Conservation (phyloP, 2,113 vertebrate species). For the Acinonyx jubatus region DNA sequence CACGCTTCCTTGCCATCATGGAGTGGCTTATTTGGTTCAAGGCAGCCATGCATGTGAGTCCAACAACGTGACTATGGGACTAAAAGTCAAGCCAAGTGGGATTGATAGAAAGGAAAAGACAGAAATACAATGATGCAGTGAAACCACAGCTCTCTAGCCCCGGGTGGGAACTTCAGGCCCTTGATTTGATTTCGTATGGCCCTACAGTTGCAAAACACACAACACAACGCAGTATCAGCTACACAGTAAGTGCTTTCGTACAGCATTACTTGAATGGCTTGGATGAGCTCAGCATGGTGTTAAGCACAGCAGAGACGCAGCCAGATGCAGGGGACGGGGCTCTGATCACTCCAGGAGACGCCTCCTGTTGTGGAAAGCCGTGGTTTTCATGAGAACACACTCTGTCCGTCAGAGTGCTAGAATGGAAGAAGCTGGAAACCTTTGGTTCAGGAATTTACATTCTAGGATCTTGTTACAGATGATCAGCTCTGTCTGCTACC, state of each 20-base stretch:
- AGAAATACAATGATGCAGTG: neutral
- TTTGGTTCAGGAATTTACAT: neutral
- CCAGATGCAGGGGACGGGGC: neutral
- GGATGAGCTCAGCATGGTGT: neutral
- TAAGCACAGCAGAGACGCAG: neutral
- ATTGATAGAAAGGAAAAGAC: neutral
- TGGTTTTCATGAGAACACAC: neutral
- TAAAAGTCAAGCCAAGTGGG: neutral
- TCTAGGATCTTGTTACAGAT: neutral
- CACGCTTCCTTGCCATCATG: neutral
- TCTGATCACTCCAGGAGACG: neutral
- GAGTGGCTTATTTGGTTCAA: neutral
- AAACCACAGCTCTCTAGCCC: neutral
- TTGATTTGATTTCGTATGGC: neutral
- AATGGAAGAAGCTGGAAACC: neutral
- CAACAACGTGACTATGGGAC: accelerated
- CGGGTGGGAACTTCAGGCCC: neutral
- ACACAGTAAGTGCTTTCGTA: neutral
- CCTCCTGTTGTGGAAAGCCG: neutral
- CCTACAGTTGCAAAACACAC: neutral
- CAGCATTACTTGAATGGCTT: neutral
- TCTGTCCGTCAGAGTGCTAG: neutral
- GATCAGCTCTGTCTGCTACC: neutral
- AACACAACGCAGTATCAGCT: neutral
- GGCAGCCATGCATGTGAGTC: conserved; percentile 21